Evolutionary conservation across 2,113 vertebrate genomes (phyloP).

Genomic region (Maccullochella peelii): DNA sequence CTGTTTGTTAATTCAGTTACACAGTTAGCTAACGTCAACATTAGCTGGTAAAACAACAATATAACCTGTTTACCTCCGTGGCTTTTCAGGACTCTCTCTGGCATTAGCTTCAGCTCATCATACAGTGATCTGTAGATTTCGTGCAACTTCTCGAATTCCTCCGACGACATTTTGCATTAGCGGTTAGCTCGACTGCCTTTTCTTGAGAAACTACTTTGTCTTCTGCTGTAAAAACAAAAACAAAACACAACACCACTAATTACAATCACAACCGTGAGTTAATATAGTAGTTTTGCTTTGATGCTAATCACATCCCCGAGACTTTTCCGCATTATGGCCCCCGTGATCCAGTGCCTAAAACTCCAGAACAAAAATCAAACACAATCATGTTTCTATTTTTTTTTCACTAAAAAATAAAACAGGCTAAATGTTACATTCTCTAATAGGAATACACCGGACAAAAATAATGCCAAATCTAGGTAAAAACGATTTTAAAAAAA

Average conservation of each 20-base stretch:
- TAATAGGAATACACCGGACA: accelerated
- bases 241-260: background rate
- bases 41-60: background rate
- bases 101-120: conserved; percentile 85
- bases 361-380: conserved; percentile 29
- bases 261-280: background rate
- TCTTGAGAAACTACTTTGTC: background rate
- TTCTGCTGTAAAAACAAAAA: background rate
- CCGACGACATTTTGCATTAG: conserved; percentile 86
- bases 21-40: background rate
- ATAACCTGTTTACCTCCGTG: conserved; percentile 84
- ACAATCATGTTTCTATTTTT: accelerated
- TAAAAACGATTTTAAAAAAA: background rate
- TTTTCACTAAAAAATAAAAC: background rate
- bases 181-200: background rate
- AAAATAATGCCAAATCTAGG: accelerated
- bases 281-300: conserved; percentile 21
- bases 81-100: conserved; percentile 81
- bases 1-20: background rate
- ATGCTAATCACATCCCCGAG: conserved; percentile 64
- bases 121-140: conserved; percentile 89
- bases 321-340: conserved; percentile 72
- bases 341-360: conserved; percentile 55
- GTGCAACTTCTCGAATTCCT: conserved; percentile 93
- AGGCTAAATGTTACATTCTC: accelerated